Conservation (phyloP, 2,797 vertebrate species). For the Octomys mimax region DNA sequence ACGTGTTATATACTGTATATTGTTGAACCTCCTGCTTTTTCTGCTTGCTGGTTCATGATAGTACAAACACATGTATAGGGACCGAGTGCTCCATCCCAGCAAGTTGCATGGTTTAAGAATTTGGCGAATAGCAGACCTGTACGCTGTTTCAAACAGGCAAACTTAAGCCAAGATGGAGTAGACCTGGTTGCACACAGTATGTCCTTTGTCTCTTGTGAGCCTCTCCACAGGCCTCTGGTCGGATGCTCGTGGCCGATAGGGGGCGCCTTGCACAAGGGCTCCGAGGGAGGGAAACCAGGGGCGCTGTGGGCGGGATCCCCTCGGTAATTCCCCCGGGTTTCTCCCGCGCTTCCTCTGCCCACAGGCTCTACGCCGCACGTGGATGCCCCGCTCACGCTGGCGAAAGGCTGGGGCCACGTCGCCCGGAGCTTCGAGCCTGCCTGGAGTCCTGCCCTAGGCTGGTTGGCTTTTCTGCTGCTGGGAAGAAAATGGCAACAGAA, state of each 20-base stretch:
- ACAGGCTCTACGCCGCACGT: no score
- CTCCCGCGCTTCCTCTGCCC: not conserved
- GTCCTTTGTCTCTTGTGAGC: not conserved
- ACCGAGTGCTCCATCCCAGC: no score
- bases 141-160: not conserved
- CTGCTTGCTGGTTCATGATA: not conserved
- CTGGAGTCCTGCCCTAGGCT: not conserved
- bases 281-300: fast-evolving
- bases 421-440: not conserved
- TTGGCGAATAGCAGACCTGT: not conserved
- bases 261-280: not conserved
- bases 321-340: not conserved
- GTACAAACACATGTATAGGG: no score
- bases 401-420: not conserved
- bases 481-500: not conserved
- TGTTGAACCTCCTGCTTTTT: not conserved
- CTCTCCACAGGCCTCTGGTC: no score
- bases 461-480: not conserved
- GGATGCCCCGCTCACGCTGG: not conserved
- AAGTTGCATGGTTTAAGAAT: not conserved
- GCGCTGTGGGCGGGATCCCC: not conserved
- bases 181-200: not conserved
- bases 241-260: not conserved
- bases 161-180: not conserved
- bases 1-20: not conserved